Conservation (phyloP, 2,113 vertebrate species). For the Montifringilla adamsi region DNA sequence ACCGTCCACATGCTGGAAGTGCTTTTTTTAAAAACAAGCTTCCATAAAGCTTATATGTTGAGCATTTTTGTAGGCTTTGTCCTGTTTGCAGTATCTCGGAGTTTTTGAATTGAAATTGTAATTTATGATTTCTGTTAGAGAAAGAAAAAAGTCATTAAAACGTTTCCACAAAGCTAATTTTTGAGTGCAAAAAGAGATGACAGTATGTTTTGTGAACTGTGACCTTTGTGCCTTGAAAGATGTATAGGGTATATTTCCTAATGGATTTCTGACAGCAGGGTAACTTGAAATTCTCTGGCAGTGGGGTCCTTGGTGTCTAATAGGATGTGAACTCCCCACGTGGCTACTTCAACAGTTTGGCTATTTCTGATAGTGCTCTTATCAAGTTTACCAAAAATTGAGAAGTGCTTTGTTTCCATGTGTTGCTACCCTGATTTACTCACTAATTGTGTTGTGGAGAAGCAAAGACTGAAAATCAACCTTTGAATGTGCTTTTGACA, state of each 20-base stretch:
- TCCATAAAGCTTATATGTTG: not conserved
- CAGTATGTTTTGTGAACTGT: not conserved
- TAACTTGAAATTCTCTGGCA: not conserved
- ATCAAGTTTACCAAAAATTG: not conserved
- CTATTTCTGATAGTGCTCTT: not conserved
- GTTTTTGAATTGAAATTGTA: not conserved
- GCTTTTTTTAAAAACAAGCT: not conserved
- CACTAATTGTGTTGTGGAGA: not conserved
- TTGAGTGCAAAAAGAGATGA: not conserved
- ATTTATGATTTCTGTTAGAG: not conserved
- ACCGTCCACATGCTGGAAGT: not conserved
- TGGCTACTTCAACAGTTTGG: not conserved
- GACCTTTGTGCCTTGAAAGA: not conserved
- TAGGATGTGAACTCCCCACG: accelerated
- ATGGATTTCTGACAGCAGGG: not conserved
- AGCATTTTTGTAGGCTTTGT: not conserved
- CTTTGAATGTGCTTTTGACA: not conserved
- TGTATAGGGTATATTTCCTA: not conserved
- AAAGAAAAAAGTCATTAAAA: not conserved
- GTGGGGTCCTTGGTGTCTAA: not conserved
- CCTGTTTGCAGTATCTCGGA: not conserved
- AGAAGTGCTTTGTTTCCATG: not conserved
- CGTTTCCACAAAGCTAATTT: not conserved
- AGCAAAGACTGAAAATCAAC: not conserved
- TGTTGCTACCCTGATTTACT: not conserved